These are phyloP conservation scores for Todiramphus saurophagus DNA, from an alignment of 2,113 vertebrate genomes.

Conservation along the genomic window DNA sequence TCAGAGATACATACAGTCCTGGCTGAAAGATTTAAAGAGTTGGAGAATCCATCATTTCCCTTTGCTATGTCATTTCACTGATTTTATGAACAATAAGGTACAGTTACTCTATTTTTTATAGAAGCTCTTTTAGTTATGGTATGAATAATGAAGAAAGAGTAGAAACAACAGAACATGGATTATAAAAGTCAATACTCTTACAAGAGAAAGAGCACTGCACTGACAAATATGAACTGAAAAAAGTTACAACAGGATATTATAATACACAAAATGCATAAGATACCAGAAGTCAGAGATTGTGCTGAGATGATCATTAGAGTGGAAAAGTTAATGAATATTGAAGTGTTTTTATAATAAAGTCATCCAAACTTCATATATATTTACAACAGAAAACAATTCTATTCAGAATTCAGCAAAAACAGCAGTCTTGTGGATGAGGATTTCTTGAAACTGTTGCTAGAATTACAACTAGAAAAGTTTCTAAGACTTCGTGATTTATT, in stretches of 20 bases:
- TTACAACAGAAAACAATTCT: not conserved
- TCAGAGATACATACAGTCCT: not conserved
- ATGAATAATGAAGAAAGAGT: not conserved
- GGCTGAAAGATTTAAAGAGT: not conserved
- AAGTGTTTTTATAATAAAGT: not conserved
- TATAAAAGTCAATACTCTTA: not conserved
- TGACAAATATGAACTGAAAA: not conserved
- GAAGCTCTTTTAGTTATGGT: not conserved
- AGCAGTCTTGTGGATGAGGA: accelerated
- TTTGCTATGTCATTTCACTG: not conserved
- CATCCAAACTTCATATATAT: not conserved
- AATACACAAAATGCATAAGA: not conserved
- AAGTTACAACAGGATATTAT: not conserved
- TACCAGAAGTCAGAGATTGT: not conserved
- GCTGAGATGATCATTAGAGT: not conserved
- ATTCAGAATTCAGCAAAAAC: not conserved
- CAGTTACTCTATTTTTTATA: not conserved
- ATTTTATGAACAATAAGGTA: not conserved
- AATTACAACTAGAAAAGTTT: not conserved
- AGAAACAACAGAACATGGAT: not conserved
- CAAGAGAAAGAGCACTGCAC: not conserved
- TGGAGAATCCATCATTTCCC: not conserved
- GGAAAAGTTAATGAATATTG: not conserved
- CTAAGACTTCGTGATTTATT: not conserved
- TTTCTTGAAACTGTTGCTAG: not conserved